These are phyloP conservation scores for Eurytoma adleriae DNA, from an alignment of 2,888 invertebrate genomes.

Conservation along the genomic window DNA sequence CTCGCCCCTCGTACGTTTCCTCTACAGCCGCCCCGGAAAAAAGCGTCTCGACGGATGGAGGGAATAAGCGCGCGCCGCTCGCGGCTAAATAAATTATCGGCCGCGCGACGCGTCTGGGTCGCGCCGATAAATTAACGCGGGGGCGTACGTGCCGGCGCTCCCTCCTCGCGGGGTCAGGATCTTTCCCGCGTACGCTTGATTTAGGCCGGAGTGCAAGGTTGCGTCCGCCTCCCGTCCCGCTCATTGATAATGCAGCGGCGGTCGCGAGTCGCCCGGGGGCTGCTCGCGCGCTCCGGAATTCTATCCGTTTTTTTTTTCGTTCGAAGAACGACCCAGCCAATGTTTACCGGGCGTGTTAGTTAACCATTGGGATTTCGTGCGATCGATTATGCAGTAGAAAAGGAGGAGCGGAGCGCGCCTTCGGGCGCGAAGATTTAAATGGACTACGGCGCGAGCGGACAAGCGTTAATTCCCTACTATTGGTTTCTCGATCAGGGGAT, in stretches of 20 bases:
- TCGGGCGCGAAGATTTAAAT: conserved; percentile 10
- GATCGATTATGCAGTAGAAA: conserved; percentile 29
- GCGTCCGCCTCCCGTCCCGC: neutral
- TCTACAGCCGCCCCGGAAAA: too few relatives aligned
- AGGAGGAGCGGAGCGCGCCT: neutral
- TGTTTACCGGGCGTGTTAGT: conserved; percentile 2
- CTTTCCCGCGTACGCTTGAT: neutral
- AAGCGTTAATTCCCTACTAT: too few relatives aligned
- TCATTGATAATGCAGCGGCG: conserved; percentile 9
- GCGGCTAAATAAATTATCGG: neutral
- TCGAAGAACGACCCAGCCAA: neutral
- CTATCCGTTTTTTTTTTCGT: neutral
- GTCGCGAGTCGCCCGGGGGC: neutral
- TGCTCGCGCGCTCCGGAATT: neutral
- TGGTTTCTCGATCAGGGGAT: too few relatives aligned
- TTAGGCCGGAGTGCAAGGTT: conserved; percentile 8
- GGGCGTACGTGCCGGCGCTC: conserved; percentile 1
- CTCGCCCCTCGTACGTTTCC: too few relatives aligned
- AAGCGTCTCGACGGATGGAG: too few relatives aligned
- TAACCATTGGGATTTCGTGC: conserved; percentile 25
- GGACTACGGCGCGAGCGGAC: too few relatives aligned
- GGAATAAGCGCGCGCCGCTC: neutral
- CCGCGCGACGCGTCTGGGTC: neutral
- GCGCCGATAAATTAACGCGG: conserved; percentile 1
- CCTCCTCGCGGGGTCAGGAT: neutral